A percentile compares a stretch with the other conserved stretches of the same genome.
These are phyloP conservation scores for Brachypalpus laphriformis DNA, from an alignment of 2,888 invertebrate genomes.

Conservation along the genomic window DNA sequence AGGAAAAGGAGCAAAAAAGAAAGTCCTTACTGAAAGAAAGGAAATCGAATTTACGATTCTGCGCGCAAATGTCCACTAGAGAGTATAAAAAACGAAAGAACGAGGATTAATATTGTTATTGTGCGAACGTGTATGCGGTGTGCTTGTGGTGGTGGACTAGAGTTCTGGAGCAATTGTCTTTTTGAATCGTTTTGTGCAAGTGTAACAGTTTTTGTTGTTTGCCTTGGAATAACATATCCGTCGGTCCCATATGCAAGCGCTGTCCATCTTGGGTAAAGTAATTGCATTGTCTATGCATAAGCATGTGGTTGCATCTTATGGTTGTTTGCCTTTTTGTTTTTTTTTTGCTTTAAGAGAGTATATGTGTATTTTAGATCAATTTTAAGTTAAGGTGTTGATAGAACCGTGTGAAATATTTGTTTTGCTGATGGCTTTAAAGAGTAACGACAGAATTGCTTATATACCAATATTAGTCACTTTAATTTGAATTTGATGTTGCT, in stretches of 20 bases:
- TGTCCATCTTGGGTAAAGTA: constrained; percentile 64
- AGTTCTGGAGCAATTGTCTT: constrained; percentile 38
- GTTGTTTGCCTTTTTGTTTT: not conserved
- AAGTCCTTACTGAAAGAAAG: constrained; percentile 44
- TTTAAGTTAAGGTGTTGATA: too few species aligned
- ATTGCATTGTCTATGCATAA: constrained; percentile 19
- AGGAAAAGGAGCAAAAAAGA: constrained; percentile 3
- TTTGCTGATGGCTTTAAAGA: too few species aligned
- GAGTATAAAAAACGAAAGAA: constrained; percentile 63
- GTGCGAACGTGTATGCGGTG: constrained; percentile 1
- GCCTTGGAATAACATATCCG: constrained; percentile 59
- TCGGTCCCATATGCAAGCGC: constrained; percentile 65
- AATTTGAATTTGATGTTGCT: too few species aligned
- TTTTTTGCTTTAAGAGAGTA: not conserved
- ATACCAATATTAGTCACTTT: too few species aligned
- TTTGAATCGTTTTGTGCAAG: constrained; percentile 7
- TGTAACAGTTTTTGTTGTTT: constrained; percentile 33
- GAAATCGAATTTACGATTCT: constrained; percentile 66
- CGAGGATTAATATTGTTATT: constrained; percentile 52
- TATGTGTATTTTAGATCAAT: too few species aligned
- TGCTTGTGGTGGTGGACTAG: constrained; percentile 45
- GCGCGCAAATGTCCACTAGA: constrained; percentile 59
- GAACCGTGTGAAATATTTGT: too few species aligned
- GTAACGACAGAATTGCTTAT: too few species aligned
- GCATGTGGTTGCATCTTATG: constrained; percentile 22